These are phyloP conservation scores for Coptodon bakossiorum DNA, from an alignment of 2,113 vertebrate species.

Conservation along the genomic window DNA sequence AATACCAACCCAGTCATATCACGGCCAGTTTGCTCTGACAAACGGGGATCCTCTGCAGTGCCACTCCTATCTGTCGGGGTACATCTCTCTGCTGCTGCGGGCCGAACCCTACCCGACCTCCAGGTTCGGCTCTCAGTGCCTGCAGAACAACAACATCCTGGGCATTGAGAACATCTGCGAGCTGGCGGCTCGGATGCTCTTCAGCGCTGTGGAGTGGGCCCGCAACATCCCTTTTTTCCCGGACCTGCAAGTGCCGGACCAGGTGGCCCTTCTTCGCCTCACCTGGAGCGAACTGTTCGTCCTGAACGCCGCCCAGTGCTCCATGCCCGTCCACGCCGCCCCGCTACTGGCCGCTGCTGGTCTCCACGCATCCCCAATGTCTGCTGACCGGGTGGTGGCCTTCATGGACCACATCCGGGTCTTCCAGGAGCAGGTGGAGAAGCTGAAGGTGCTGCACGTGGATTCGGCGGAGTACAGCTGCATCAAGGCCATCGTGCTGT, in stretches of 20 bases:
- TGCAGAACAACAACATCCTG: constrained; percentile 94
- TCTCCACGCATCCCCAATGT: constrained; percentile 95
- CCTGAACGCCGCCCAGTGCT: constrained; percentile 93
- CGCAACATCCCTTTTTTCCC: constrained; percentile 98
- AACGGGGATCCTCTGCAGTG: constrained; percentile 93
- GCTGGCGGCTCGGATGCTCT: constrained; percentile 94
- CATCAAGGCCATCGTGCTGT: constrained; percentile 95
- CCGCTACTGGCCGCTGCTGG: constrained; percentile 92
- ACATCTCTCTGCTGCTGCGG: constrained; percentile 95
- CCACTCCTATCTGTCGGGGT: constrained; percentile 94
- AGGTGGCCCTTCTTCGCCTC: constrained; percentile 93
- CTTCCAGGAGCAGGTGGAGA: constrained; percentile 98
- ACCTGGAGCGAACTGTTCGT: constrained; percentile 99
- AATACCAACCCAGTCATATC: constrained; percentile 88
- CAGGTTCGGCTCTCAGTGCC: constrained; percentile 92
- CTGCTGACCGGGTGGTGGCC: constrained; percentile 93
- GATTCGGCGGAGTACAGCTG: constrained; percentile 98
- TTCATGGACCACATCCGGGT: constrained; percentile 99
- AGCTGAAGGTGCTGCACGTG: constrained; percentile 94
- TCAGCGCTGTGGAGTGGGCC: constrained; percentile 97
- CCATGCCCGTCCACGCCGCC: constrained; percentile 94
- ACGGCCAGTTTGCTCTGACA: constrained; percentile 90
- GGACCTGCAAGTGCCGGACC: constrained; percentile 95
- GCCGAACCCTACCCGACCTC: constrained; percentile 95
- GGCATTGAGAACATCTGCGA: constrained; percentile 99